Conservation (phyloP, 2,797 vertebrate genomes). For the Momotus momota region DNA sequence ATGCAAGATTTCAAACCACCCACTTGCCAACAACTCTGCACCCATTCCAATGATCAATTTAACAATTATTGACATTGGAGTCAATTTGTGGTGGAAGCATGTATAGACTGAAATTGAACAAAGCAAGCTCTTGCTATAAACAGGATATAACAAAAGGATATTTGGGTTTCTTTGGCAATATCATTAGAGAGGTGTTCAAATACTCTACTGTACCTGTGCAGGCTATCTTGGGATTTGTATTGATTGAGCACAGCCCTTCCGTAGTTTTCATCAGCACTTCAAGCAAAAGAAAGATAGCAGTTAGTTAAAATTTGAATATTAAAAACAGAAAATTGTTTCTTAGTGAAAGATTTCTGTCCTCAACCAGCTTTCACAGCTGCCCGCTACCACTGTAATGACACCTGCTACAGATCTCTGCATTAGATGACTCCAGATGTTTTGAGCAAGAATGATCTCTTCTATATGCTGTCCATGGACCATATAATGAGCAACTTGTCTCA, state of each 20-base stretch:
- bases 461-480: not conserved
- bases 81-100: not conserved
- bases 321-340: not conserved
- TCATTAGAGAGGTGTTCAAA: not conserved
- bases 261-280: conserved; percentile 89
- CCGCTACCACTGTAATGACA: not conserved
- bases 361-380: not conserved
- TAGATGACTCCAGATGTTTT: not conserved
- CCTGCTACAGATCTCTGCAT: not conserved
- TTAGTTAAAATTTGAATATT: not conserved
- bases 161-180: not conserved
- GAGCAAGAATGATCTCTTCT: not conserved
- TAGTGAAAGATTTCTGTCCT: not conserved
- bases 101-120: not conserved
- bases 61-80: not conserved
- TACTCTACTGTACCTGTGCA: conserved; percentile 79
- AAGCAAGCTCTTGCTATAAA: not conserved
- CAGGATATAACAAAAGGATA: not conserved
- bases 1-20: not conserved
- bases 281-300: conserved; percentile 43
- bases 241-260: conserved; percentile 82
- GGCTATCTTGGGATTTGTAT: conserved; percentile 81
- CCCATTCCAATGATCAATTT: not conserved
- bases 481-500: not conserved
- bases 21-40: not conserved